phyloP scores from a whole-genome alignment of 2,888 invertebrate genomes.

The Sarcophaga subvicina region DNA sequence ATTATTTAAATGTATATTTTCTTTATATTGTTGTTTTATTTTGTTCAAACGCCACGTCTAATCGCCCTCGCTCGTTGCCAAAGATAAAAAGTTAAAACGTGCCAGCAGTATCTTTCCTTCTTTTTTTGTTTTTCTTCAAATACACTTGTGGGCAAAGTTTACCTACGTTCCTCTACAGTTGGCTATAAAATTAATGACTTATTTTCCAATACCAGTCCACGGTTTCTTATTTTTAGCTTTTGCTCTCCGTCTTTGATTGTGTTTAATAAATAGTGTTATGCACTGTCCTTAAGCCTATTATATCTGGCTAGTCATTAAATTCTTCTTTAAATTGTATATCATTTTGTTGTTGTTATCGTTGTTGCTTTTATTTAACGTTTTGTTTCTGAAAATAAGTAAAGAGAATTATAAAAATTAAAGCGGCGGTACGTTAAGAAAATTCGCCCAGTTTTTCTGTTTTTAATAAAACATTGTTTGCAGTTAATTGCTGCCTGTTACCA shows the following conservation, averaged over 20 bases:
- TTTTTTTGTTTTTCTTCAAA: neutral
- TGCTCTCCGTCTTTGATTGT: neutral
- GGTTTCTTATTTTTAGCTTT: neutral
- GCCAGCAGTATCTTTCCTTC: constrained; percentile 40
- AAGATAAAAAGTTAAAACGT: constrained; percentile 54
- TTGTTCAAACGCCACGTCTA: constrained; percentile 39
- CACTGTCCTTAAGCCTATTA: constrained; percentile 11
- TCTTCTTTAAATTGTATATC: constrained; percentile 59
- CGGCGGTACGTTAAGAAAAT: constrained; percentile 43
- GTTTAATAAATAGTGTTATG: constrained; percentile 11
- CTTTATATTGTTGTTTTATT: constrained; percentile 3
- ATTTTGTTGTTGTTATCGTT: neutral
- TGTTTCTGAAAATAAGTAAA: constrained; percentile 43
- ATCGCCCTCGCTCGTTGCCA: constrained; percentile 62
- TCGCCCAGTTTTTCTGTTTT: constrained; percentile 18
- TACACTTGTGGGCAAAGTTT: constrained; percentile 2
- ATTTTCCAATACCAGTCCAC: neutral
- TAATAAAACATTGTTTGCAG: constrained; percentile 56
- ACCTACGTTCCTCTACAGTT: neutral
- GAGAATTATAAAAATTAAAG: constrained; percentile 34
- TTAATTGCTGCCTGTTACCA: constrained; percentile 66
- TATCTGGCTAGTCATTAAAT: constrained; percentile 58
- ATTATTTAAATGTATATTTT: constrained; percentile 32
- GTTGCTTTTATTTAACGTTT: constrained; percentile 35
- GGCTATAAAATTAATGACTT: neutral